Conservation (phyloP, 2,797 vertebrate species). For the Selene dorsalis region DNA sequence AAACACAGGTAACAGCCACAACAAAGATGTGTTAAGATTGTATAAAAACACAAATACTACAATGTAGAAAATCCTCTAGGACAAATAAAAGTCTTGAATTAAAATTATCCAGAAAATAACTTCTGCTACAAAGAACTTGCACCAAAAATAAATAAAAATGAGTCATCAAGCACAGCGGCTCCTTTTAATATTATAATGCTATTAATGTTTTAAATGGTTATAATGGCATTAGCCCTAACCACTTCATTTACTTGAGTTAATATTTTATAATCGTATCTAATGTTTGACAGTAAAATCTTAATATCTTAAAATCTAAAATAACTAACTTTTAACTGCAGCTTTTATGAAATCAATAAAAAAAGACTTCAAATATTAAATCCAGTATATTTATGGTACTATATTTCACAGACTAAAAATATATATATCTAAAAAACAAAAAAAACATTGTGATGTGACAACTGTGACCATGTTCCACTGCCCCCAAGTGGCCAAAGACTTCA, state of each 20-base stretch:
- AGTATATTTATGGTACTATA: not conserved
- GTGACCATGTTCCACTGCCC: slow-evolving; percentile 32
- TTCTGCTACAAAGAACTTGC: not conserved
- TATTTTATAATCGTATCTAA: not conserved
- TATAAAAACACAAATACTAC: not conserved
- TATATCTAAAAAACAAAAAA: not conserved
- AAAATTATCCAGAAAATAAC: not conserved
- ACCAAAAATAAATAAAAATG: not conserved
- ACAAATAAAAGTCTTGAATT: not conserved
- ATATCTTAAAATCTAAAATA: not conserved
- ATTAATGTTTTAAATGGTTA: not conserved
- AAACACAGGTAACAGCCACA: slow-evolving; percentile 19
- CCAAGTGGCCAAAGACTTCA: slow-evolving; percentile 40
- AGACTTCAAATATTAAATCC: not conserved
- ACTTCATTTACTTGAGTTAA: not conserved
- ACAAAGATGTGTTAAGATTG: slow-evolving; percentile 14
- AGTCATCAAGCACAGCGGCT: not conserved
- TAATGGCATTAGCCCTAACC: not conserved
- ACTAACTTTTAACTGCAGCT: not conserved
- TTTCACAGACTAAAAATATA: not conserved
- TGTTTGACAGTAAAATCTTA: slow-evolving; percentile 4
- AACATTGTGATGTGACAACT: not conserved
- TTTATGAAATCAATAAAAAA: not conserved
- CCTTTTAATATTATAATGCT: not conserved
- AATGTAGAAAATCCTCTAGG: not conserved